Base-by-base conservation (phyloP, 2,888 invertebrate genomes). In the Caenorhabditis parvicauda region DNA sequence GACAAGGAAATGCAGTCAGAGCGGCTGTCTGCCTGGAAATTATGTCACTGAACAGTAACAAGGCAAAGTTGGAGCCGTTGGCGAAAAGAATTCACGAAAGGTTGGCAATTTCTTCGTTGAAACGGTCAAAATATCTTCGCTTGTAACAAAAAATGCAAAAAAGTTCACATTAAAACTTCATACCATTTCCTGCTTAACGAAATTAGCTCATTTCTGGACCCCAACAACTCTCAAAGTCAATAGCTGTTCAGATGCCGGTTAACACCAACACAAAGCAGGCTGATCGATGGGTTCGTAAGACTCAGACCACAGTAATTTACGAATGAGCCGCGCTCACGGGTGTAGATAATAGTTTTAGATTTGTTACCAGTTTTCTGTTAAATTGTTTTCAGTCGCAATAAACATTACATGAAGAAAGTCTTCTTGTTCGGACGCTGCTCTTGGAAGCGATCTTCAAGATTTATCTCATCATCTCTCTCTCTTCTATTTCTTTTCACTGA, bases 11-110 rank as follows among this genome's bases (percentile, higher is more conserved):
- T 39, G 55, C 58, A 1, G 53, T 29, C 35, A 54, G 64, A 35
- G 68, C 71, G 4, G 59, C 66, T 1, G 54, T 59, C 4, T 70
- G 70, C 43, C 47, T 73, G 19, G 55, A 73, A 42, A 53, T 73
- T 9, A 63, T 73, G 51, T 50, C 64, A 4, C 39, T 55, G 19
- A 55, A 57, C 19, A 54, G 49, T n/a, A 54, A 55, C 19, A 57
- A 64, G 5, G 44, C 54, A 1, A 62, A 62, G 54, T 37, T 73
- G 7, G 68, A 71, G 35, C 69, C 61, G 17, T 49, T 69, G 22
- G 67, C 64, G 1, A 54, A 57, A 24, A 52, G 65, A 14, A 59
- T 71, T 44, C 48, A 62, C n/a, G 59, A 59, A 25, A 70, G 54
- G 60, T 64, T 29, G 17, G 37, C 12, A 25, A 22, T 55, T 19